Base-by-base conservation (phyloP, 2,113 vertebrate genomes). In the Catharus minimus region DNA sequence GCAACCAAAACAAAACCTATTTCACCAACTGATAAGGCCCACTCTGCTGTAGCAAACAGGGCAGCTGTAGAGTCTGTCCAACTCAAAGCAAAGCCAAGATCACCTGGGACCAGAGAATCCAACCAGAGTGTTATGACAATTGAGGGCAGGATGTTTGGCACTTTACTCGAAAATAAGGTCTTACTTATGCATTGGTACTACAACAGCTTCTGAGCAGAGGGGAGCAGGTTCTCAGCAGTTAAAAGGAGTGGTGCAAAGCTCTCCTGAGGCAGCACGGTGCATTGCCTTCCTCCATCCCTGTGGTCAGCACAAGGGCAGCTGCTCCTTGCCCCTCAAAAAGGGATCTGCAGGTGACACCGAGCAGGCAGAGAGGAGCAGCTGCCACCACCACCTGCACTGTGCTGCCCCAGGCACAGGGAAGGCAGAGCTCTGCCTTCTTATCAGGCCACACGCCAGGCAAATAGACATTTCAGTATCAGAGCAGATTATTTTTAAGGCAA, bases 61-160 rank as follows among this genome's bases (percentile, higher is more conserved):
- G 30, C 19, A 76, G 57, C 53, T 57, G 53, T 27, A 64, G 86
- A 85, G 68, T n/a, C 33, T 77, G 73, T 43, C 17, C 26, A 50
- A n/a, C 39, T 55, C 24, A 3, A 77, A 73, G 68, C 55, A 67
- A 92, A 92, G 87, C 46, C 67, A 62, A 47, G 15, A 41, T 87
- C 49, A 66, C 17, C 57, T 50, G 53, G 60, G 50, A 83, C 22
- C n/a, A 27, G 39, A 32, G 41, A 75, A 69, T 81, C 44, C 39
- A 71, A 3, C 9, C 0, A 0, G 60, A 61, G 33, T 1, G 5
- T 9, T 15, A 15, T 15, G 66, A 30, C 26, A 32, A 2, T 0
- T 0, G 33, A 65, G 50, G 76, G 32, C 12, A 46, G 41, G 24
- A 43, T 3, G 27, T 44, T 67, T 64, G 86, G 86, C 30, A 36